A percentile compares a stretch with the other conserved stretches of the same genome.
Conservation (phyloP, 64 coral and sea anemone species). For the Actinia equina region DNA sequence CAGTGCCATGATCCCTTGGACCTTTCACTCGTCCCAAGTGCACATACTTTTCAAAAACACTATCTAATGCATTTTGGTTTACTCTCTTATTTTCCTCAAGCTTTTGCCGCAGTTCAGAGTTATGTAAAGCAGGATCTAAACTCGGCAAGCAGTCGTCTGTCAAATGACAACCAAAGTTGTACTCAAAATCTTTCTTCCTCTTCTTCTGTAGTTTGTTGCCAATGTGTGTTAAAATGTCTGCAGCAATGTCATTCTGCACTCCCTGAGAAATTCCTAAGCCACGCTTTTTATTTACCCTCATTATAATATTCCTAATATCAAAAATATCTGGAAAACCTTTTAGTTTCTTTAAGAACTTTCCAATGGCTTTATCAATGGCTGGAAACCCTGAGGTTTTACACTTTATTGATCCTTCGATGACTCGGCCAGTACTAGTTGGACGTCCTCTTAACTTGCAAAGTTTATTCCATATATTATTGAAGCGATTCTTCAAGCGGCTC, state of each 20-base stretch:
- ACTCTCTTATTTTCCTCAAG: constrained; percentile 70
- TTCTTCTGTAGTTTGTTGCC: constrained; percentile 88
- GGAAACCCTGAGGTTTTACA: constrained; percentile 59
- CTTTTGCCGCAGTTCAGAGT: constrained; percentile 30
- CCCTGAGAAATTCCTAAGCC: constrained; percentile 55
- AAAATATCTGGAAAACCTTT: constrained; percentile 85
- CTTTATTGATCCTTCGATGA: constrained; percentile 64
- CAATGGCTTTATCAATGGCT: constrained; percentile 76
- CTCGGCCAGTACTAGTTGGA: constrained; percentile 75
- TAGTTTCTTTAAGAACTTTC: constrained; percentile 63
- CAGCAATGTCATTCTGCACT: constrained; percentile 55
- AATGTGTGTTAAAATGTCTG: constrained; percentile 78
- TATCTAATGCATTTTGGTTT: constrained; percentile 47
- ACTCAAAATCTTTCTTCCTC: constrained; percentile 74
- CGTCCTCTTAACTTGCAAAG: constrained; percentile 75
- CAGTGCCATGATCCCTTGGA: not conserved
- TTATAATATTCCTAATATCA: constrained; percentile 73
- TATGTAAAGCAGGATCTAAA: constrained; percentile 68
- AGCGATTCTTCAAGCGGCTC: constrained; percentile 66
- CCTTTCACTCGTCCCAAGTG: constrained; percentile 36
- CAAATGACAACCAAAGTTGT: constrained; percentile 85
- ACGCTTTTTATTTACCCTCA: constrained; percentile 55
- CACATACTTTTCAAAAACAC: constrained; percentile 74
- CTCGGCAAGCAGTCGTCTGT: constrained; percentile 56
- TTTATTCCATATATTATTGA: constrained; percentile 85